A percentile compares a stretch with the other conserved stretches of the same genome.
Evolutionary conservation across 2,888 invertebrate species (phyloP).

Genomic region (Subacronicta megacephala): DNA sequence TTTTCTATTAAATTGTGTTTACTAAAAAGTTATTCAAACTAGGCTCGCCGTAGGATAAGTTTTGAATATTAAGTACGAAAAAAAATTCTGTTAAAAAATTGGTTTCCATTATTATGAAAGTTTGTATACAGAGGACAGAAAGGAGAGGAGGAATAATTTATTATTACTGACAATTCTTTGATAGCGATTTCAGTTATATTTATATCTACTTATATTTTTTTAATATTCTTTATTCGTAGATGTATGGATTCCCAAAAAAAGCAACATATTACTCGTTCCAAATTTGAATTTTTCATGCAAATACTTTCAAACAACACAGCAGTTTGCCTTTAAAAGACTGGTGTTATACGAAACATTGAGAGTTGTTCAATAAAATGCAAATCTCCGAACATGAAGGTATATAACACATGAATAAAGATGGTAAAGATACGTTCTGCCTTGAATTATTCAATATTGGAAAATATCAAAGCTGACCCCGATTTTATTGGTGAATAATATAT

Average conservation of each 20-base stretch:
- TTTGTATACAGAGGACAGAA: too few species aligned
- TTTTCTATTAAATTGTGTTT: constrained; percentile 6
- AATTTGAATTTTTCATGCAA: constrained; percentile 2
- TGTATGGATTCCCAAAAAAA: too few species aligned
- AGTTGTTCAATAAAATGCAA: constrained; percentile 57
- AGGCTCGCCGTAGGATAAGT: constrained; percentile 5
- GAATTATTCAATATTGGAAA: constrained; percentile 64
- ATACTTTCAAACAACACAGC: neutral
- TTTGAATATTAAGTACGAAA: constrained; percentile 2
- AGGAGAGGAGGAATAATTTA: too few species aligned
- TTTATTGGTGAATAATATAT: constrained; percentile 36
- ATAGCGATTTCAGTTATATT: too few species aligned
- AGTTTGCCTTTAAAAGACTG: constrained; percentile 1
- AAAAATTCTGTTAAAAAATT: too few species aligned
- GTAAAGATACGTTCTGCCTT: constrained; percentile 43
- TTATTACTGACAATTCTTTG: too few species aligned
- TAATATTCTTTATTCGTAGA: too few species aligned
- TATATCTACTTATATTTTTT: too few species aligned
- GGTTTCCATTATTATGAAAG: too few species aligned
- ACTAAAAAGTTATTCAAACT: constrained; percentile 10
- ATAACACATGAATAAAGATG: constrained; percentile 66
- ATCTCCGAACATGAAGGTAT: constrained; percentile 55
- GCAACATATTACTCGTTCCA: neutral
- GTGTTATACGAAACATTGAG: constrained; percentile 3
- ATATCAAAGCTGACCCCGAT: constrained; percentile 43